phyloP scores from a whole-genome alignment of 92 coral and sea anemone species.

The Blastomussa wellsi region DNA sequence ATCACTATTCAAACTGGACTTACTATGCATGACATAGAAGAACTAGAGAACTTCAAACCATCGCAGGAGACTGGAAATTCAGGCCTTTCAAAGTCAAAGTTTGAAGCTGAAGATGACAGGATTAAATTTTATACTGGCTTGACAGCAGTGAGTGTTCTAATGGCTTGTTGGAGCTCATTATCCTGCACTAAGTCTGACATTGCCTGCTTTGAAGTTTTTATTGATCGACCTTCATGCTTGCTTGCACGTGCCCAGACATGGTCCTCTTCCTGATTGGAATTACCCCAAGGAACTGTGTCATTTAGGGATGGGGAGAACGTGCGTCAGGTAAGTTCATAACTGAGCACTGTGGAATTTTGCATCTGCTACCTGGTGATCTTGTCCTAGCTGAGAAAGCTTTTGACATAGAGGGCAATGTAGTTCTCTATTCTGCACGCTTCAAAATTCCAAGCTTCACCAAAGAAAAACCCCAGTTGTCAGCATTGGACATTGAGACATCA shows the following conservation, averaged over 20 bases:
- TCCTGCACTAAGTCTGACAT: constrained; percentile 57
- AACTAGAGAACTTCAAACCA: constrained; percentile 18
- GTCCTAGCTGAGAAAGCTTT: constrained; percentile 29
- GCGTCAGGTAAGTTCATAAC: constrained; percentile 57
- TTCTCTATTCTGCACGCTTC: neutral
- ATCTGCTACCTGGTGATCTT: constrained; percentile 48
- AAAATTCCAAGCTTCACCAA: too few relatives aligned
- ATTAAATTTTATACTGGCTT: constrained; percentile 47
- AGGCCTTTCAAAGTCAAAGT: neutral
- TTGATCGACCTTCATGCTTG: neutral
- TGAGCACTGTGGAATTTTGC: constrained; percentile 51
- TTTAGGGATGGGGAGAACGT: constrained; percentile 59
- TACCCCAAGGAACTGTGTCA: neutral
- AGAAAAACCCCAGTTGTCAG: too few relatives aligned
- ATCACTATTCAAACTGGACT: constrained; percentile 34
- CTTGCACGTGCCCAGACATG: neutral
- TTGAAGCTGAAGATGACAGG: constrained; percentile 39
- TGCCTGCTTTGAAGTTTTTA: constrained; percentile 23
- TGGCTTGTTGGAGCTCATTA: constrained; percentile 45
- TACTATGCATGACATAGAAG: constrained; percentile 18
- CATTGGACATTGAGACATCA: too few relatives aligned
- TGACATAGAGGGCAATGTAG: constrained; percentile 59
- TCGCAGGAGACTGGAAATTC: neutral
- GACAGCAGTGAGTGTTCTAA: constrained; percentile 35
- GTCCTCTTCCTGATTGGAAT: neutral